Evolutionary conservation across 1,140 invertebrate genomes (phyloP).

Genomic region (Aphis craccivora): DNA sequence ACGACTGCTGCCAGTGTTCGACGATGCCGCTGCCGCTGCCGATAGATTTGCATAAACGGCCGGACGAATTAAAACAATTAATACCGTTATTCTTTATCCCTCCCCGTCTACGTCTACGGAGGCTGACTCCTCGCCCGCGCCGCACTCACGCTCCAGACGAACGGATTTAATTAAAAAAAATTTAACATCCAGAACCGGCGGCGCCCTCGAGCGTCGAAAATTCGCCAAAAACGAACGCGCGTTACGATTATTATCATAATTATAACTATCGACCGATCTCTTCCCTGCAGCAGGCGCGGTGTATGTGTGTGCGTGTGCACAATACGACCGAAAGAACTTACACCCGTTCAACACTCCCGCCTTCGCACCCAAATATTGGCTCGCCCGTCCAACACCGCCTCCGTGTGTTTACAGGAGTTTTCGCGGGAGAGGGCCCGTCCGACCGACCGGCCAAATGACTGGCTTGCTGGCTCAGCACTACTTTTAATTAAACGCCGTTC

Average conservation of each 20-base stretch:
- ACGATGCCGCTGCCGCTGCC: background rate
- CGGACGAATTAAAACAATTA: slow-evolving; percentile 57
- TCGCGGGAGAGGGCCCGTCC: slow-evolving; percentile 21
- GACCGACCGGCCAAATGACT: background rate
- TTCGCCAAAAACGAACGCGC: slow-evolving; percentile 51
- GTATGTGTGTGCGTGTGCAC: slow-evolving; percentile 1
- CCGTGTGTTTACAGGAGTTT: slow-evolving; percentile 41
- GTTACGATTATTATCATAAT: slow-evolving; percentile 58
- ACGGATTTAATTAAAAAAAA: slow-evolving; percentile 58
- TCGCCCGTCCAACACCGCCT: background rate
- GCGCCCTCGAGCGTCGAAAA: slow-evolving; percentile 55
- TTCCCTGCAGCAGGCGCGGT: background rate
- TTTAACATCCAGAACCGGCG: slow-evolving; percentile 50
- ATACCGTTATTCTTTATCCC: slow-evolving; percentile 54
- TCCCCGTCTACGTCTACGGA: background rate
- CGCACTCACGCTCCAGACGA: background rate
- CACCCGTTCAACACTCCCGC: background rate
- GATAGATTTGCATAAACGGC: slow-evolving; percentile 54
- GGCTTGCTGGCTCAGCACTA: slow-evolving; percentile 21
- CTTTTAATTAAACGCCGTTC: slow-evolving; percentile 51
- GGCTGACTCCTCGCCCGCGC: too few relatives aligned
- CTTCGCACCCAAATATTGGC: slow-evolving; percentile 37
- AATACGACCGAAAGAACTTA: slow-evolving; percentile 1
- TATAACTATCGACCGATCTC: slow-evolving; percentile 56
- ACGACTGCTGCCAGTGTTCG: slow-evolving; percentile 13